Base-by-base conservation (phyloP, 2,113 vertebrate species). In the Takifugu flavidus region DNA sequence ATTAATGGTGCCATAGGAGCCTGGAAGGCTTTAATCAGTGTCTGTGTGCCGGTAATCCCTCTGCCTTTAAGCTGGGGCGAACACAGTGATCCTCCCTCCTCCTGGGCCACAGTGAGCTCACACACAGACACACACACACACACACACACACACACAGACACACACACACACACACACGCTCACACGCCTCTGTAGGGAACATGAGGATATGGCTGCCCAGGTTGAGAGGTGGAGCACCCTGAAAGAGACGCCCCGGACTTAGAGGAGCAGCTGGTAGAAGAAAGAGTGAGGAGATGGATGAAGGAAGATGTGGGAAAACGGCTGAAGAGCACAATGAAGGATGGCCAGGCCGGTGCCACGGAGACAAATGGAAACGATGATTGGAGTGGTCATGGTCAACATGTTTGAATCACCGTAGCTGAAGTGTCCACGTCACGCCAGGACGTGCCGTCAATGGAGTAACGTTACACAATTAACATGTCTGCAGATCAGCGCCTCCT, bases 1-100 rank as follows among this genome's bases (percentile, higher is more conserved):
- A 92, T 91, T 92, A 92, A 91, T 91, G 85, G 88, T 87, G 87
- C 89, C 87, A 91, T 86, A 86, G 90, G 85, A 91, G 81, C 79
- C 79, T 89, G 87, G 90, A 91, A 89, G 77, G 87, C 87, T 91
- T 92, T 91, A 91, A 91, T 90, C 89, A 91, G 90, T 90, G 86
- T 89, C 87, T 91, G 90, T 80, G 82, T 80, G 81, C 68, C 70
- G 52, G 61, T 92, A 92, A 91, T 91, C 90, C 90, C 74, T 78
- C 72, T 82, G 79, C 86, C 85, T 89, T 89, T 89, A 90, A 91
- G 78, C 89, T 81, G 75, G 67, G 73, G 75, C 62, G 59, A 86
- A 88, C 82, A 82, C 69, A 73, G 81, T 69, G 82, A 89, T 85
- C 79, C 85, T 80, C 81, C 75, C 78, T 65, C 72, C 77, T 65